Percentiles rank a stretch among this genome's conserved stretches.
Conservation (phyloP, 2,888 invertebrate species). For the Disparrhopalites patrizii region DNA sequence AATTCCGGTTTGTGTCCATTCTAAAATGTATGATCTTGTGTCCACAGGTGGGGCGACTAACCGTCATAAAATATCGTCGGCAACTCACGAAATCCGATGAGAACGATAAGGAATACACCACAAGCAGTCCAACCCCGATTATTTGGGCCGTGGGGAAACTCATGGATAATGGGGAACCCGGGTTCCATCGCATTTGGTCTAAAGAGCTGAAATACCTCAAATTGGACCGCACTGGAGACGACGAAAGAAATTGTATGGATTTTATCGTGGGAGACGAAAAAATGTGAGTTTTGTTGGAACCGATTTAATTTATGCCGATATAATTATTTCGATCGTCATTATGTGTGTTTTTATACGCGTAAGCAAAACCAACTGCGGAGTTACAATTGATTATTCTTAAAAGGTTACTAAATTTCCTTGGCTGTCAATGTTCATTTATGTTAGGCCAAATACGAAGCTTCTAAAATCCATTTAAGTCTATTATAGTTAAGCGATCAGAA, state of each 20-base stretch:
- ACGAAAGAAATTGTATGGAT: slow-evolving; percentile 27
- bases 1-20: too few relatives aligned
- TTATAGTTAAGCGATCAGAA: too few relatives aligned
- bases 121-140: slow-evolving; percentile 58
- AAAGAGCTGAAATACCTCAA: slow-evolving; percentile 53
- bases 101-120: slow-evolving; percentile 33
- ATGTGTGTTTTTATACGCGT: too few relatives aligned
- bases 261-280: slow-evolving; percentile 27
- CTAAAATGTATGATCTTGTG: too few relatives aligned
- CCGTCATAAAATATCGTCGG: slow-evolving; percentile 72
- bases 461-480: too few relatives aligned
- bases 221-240: slow-evolving; percentile 18
- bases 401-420: too few relatives aligned
- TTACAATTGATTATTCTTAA: too few relatives aligned
- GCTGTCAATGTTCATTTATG: too few relatives aligned
- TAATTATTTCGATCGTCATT: too few relatives aligned
- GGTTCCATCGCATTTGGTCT: slow-evolving; percentile 76
- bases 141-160: slow-evolving; percentile 82
- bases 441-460: too few relatives aligned
- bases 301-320: too few relatives aligned
- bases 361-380: too few relatives aligned
- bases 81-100: slow-evolving; percentile 58
- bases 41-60: slow-evolving; percentile 62
- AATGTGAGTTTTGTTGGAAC: slow-evolving; percentile 34
- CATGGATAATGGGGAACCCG: slow-evolving; percentile 70